phyloP scores from a whole-genome alignment of 2,888 invertebrate genomes.

The Cacoxenus indagator region DNA sequence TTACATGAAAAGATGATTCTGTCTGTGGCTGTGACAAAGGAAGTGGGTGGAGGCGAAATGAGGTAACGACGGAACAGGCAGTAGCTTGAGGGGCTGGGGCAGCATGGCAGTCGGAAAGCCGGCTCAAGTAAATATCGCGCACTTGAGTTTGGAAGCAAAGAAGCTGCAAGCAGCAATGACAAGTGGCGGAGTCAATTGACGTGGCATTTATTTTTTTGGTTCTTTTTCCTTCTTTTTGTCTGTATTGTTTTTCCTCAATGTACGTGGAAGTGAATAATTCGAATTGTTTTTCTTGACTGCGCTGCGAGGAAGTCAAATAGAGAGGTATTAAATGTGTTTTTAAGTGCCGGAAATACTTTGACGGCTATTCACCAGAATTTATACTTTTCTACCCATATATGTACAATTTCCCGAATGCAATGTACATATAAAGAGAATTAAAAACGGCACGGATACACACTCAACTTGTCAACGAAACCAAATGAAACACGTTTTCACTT shows the following conservation, averaged over 20 bases:
- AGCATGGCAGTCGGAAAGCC: not conserved
- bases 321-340: conserved; percentile 25
- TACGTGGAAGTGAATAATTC: conserved; percentile 32
- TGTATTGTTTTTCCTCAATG: not conserved
- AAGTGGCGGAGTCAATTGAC: conserved; percentile 19
- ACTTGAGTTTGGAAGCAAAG: not conserved
- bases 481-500: too few relatives aligned
- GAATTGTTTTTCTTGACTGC: conserved; percentile 18
- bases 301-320: conserved; percentile 23
- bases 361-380: conserved; percentile 23
- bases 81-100: not conserved
- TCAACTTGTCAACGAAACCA: too few relatives aligned
- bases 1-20: not conserved
- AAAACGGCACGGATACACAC: too few relatives aligned
- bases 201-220: conserved; percentile 11
- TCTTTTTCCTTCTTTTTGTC: not conserved
- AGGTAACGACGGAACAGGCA: not conserved
- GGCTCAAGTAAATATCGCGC: conserved; percentile 11
- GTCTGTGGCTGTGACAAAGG: not conserved
- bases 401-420: too few relatives aligned
- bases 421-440: too few relatives aligned
- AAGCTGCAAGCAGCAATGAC: conserved; percentile 6
- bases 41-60: not conserved
- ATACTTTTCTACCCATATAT: conserved; percentile 13
- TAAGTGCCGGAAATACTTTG: conserved; percentile 26